phyloP scores from a whole-genome alignment of 1,140 invertebrate genomes.

The Dendrolimus punctatus region DNA sequence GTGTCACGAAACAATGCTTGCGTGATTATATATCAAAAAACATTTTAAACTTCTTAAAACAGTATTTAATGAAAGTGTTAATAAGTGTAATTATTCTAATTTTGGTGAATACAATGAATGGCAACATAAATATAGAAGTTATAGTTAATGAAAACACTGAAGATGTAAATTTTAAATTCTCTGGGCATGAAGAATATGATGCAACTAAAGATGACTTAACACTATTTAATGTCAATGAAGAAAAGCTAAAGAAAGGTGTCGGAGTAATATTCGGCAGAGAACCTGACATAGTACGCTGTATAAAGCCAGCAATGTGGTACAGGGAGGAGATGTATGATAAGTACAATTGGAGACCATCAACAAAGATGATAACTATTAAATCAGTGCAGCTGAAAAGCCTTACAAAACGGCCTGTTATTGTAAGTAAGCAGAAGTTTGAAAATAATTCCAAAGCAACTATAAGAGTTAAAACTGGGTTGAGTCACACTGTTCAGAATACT shows the following conservation, averaged over 20 bases:
- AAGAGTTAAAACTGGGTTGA: constrained; percentile 51
- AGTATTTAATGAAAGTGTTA: too few species aligned
- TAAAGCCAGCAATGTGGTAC: constrained; percentile 39
- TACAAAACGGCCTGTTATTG: constrained; percentile 22
- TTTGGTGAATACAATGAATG: constrained; percentile 10
- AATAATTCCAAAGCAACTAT: constrained; percentile 37
- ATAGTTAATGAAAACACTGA: constrained; percentile 8
- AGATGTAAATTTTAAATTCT: constrained; percentile 13
- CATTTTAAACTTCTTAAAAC: too few species aligned
- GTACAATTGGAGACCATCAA: constrained; percentile 43
- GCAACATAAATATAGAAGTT: constrained; percentile 17
- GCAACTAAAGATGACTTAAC: constrained; percentile 20
- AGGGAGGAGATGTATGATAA: constrained; percentile 39
- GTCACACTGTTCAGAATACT: constrained; percentile 44
- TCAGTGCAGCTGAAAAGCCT: constrained; percentile 30
- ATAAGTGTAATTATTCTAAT: background rate
- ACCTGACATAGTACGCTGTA: constrained; percentile 29
- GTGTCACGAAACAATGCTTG: too few species aligned
- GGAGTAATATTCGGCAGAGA: constrained; percentile 18
- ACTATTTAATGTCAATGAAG: constrained; percentile 13
- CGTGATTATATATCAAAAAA: too few species aligned
- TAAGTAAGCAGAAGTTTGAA: constrained; percentile 44
- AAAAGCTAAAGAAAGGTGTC: constrained; percentile 23
- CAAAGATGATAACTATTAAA: constrained; percentile 34
- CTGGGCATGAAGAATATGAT: constrained; percentile 15